These are phyloP conservation scores for Poecilia wingei DNA, from an alignment of 2,797 vertebrate species.

Conservation along the genomic window DNA sequence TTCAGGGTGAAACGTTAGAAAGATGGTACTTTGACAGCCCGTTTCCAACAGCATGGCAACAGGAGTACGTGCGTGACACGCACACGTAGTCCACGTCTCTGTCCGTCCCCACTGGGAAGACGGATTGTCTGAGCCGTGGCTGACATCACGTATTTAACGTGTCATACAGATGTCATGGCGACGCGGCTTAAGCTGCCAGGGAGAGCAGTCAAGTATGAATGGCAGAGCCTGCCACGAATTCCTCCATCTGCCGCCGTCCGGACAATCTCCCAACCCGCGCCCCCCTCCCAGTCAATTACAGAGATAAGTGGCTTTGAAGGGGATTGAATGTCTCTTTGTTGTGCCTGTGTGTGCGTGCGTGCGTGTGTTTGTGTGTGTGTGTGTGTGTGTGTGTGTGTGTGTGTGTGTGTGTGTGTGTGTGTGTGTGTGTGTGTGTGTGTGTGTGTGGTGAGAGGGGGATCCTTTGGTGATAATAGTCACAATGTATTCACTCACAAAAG, in stretches of 20 bases:
- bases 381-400: neutral
- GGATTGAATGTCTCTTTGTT: constrained; percentile 14
- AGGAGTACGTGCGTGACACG: constrained; percentile 14
- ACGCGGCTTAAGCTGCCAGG: constrained; percentile 50
- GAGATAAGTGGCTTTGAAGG: constrained; percentile 60
- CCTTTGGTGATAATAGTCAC: neutral
- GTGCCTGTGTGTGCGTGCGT: neutral
- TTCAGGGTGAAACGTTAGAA: constrained; percentile 4
- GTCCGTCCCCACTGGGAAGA: constrained; percentile 33
- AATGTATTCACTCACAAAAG: neutral
- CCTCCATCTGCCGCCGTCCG: constrained; percentile 58
- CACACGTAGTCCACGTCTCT: neutral
- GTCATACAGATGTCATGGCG: constrained; percentile 73
- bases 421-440: neutral
- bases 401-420: neutral
- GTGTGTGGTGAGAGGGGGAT: neutral
- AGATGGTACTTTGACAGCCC: constrained; percentile 32
- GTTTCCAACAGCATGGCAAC: constrained; percentile 19
- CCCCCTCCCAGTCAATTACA: constrained; percentile 47
- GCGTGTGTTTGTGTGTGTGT: no score
- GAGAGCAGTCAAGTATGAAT: constrained; percentile 65
- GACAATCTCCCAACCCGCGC: constrained; percentile 33
- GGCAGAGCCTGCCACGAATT: constrained; percentile 63
- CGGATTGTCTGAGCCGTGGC: constrained; percentile 61
- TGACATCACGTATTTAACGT: constrained; percentile 72